phyloP scores from a whole-genome alignment of 1,140 invertebrate species.

The Chironomus tepperi region DNA sequence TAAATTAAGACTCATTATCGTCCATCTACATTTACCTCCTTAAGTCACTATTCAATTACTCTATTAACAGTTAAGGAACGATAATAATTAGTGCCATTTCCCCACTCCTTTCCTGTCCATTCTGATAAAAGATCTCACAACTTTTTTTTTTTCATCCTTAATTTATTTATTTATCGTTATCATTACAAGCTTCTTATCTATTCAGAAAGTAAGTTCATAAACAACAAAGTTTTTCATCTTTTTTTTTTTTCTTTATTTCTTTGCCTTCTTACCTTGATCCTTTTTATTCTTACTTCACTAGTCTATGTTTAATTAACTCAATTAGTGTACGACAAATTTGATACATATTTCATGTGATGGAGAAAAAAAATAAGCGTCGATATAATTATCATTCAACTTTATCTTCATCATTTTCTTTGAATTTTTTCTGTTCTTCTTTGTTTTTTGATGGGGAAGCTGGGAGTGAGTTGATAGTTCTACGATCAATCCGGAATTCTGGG shows the following conservation, averaged over 20 bases:
- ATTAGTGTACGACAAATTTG: constrained; percentile 3
- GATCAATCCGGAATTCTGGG: too few relatives aligned
- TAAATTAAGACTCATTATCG: too few relatives aligned
- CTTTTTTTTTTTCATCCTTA: background rate
- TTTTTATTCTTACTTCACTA: background rate
- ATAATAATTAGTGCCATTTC: too few relatives aligned
- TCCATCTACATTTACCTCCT: too few relatives aligned
- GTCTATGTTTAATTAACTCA: background rate
- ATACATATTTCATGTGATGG: background rate
- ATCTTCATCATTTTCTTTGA: background rate
- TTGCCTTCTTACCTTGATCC: too few relatives aligned
- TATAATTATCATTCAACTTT: background rate
- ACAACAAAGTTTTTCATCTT: background rate
- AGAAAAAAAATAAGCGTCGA: background rate
- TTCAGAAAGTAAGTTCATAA: background rate
- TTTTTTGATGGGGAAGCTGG: too few relatives aligned
- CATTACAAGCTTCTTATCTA: background rate
- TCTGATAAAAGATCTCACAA: too few relatives aligned
- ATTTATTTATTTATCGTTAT: background rate
- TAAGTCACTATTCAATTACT: too few relatives aligned
- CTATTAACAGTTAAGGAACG: too few relatives aligned
- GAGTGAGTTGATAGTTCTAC: too few relatives aligned
- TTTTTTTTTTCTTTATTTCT: background rate
- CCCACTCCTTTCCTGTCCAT: too few relatives aligned
- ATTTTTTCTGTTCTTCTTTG: background rate